These are phyloP conservation scores for Carcina quercana DNA, from an alignment of 2,888 invertebrate genomes.

Conservation along the genomic window DNA sequence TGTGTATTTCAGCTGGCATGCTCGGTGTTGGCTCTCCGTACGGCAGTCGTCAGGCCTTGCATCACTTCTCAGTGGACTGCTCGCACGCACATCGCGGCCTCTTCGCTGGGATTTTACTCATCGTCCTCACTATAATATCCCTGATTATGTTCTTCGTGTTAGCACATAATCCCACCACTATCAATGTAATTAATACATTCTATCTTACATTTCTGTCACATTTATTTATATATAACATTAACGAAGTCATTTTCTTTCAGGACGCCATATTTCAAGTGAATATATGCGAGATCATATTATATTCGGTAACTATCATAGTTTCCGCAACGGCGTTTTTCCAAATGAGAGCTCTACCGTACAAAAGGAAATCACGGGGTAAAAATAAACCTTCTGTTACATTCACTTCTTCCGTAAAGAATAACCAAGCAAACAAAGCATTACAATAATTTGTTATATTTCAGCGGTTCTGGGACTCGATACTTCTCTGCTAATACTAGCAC, in stretches of 20 bases:
- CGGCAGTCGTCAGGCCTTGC: slow-evolving; percentile 61
- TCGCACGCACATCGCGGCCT: slow-evolving; percentile 88
- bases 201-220: background rate
- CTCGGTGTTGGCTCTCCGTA: slow-evolving; percentile 59
- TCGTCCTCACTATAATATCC: slow-evolving; percentile 88
- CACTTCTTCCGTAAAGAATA: too few relatives aligned
- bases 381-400: too few relatives aligned
- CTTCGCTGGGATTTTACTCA: slow-evolving; percentile 81
- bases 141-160: slow-evolving; percentile 94
- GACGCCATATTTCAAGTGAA: slow-evolving; percentile 84
- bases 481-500: slow-evolving; percentile 88
- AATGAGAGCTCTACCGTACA: slow-evolving; percentile 80
- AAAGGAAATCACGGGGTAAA: slow-evolving; percentile 73
- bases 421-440: too few relatives aligned
- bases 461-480: slow-evolving; percentile 79
- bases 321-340: slow-evolving; percentile 79
- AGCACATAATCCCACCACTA: slow-evolving; percentile 76
- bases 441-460: too few relatives aligned
- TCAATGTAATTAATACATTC: slow-evolving; percentile 44
- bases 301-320: slow-evolving; percentile 78
- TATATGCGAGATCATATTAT: slow-evolving; percentile 83
- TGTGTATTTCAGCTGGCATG: slow-evolving; percentile 63
- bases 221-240: background rate
- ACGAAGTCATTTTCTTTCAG: slow-evolving; percentile 28
- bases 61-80: slow-evolving; percentile 88